Base-by-base conservation (phyloP, 2,113 vertebrate genomes). In the Malaclemys terrapin region DNA sequence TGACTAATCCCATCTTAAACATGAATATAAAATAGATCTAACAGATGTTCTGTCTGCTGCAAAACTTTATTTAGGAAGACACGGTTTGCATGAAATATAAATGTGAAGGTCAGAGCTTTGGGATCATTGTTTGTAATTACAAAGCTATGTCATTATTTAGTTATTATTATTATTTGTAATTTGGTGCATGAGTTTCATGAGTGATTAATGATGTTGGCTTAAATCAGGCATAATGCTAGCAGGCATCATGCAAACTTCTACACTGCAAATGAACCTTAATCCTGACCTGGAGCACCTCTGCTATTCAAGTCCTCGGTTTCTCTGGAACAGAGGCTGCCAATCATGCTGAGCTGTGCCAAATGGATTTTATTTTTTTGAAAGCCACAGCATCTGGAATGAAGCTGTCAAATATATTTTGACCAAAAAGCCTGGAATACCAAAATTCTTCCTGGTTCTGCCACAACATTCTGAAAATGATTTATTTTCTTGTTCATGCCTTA, bases 1-100 rank as follows among this genome's bases (percentile, higher is more conserved):
- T 96, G 93, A 93, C 72, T 97, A 98, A 98, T 97, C 96, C 91
- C 85, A 95, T 94, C 69, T 96, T 96, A 95, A 97, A 97, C 89
- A 97, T 96, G 96, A 97, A 98, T 97, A 89, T 97, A 95, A 96
- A 97, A 94, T 88, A 95, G 91, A 87, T 79, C 62, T 95, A 87
- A 90, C 95, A 97, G 96, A 96, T 98, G 92, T 96, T 97, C 95
- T 87, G 90, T 96, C 95, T 97, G 90, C 92, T 97, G 75, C 0
- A 50, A 84, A 97, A 96, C 95, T 96, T 97, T 88, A 85, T 94
- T 96, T 94, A 92, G 93, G 88, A 85, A 92, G 96, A 91, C 94
- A 93, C 29, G n/a, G 54, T 80, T 42, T 96, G 90, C 78, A 90
- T 97, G 27, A 91, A 96, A 95, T 95, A 86, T 24, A 85, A 72